Base-by-base conservation (phyloP, 2,113 vertebrate genomes). In the Corythoichthys haematopterus region DNA sequence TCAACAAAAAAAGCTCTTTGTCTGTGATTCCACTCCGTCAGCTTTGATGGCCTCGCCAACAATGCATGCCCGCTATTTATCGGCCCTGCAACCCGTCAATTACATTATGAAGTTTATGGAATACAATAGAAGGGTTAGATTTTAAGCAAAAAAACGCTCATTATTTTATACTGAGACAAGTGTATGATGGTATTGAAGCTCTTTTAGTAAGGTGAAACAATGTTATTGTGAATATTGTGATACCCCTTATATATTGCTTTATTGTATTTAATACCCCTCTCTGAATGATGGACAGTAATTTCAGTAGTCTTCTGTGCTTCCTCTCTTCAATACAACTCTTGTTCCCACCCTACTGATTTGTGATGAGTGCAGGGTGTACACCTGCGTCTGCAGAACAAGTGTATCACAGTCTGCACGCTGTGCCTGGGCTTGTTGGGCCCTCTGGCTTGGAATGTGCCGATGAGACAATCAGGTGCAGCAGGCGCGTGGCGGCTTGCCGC, bases 381-480 rank as follows among this genome's bases (percentile, higher is more conserved):
- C 95, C 95, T 97, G 95, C 87, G 93, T 93, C 92, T 90, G 91
- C 91, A 87, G 94, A 96, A 97, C 95, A 97, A 97, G 95, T 97
- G 95, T 95, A 95, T 94, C 93, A 94, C 93, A 93, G 94, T 94
- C 92, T 93, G 61, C 72, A 88, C 65, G 88, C 89, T 89, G 69
- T 94, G 95, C 91, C 92, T 85, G 2, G 71, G 92, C 95, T 93
- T 92, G 92, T 91, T 78, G 33, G 6, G 75, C 84, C 87, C 91
- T 91, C 92, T 91, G 87, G 87, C 86, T 86, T 93, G 94, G 95
- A 95, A 96, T 96, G 94, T 89, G 92, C 90, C 80, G 91, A 91
- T 92, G 92, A 95, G 94, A 94, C 91, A 93, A 95, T 96, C 95
- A 97, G 94, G 94, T 97, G 95, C 93, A 96, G 84, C 77, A 93